Conservation (phyloP, 2,888 invertebrate genomes). For the Lordiphosa andalusiaca region DNA sequence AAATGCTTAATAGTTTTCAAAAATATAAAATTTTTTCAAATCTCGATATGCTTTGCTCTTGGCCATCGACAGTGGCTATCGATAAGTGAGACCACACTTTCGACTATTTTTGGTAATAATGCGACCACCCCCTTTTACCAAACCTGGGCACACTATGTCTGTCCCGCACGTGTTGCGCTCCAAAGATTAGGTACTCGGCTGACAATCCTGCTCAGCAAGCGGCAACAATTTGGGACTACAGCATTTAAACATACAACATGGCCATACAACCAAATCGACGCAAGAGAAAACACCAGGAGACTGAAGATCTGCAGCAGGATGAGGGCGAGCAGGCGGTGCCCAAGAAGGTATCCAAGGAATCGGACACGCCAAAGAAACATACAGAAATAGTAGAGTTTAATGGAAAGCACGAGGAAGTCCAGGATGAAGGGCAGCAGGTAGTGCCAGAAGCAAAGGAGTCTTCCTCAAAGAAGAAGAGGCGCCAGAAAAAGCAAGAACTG, state of each 20-base stretch:
- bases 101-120: no score
- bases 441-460: slow-evolving; percentile 1
- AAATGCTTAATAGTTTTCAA: slow-evolving; percentile 3
- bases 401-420: slow-evolving; percentile 11
- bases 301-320: slow-evolving; percentile 29
- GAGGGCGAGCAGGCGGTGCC: slow-evolving; percentile 63
- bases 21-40: no score
- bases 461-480: slow-evolving; percentile 8
- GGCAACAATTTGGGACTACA: no score
- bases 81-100: no score
- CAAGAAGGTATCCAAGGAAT: slow-evolving; percentile 62
- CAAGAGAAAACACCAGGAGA: slow-evolving; percentile 64
- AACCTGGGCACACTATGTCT: no score
- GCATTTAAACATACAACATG: slow-evolving; percentile 27
- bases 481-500: slow-evolving; percentile 2
- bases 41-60: no score
- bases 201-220: no score
- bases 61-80: no score
- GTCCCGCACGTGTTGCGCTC: no score
- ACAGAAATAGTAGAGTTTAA: neutral
- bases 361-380: slow-evolving; percentile 38
- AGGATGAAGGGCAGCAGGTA: slow-evolving; percentile 11
- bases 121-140: no score
- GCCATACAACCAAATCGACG: slow-evolving; percentile 73
- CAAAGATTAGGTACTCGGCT: no score